phyloP scores from a whole-genome alignment of 2,113 vertebrate genomes.

The Poicephalus gulielmi region DNA sequence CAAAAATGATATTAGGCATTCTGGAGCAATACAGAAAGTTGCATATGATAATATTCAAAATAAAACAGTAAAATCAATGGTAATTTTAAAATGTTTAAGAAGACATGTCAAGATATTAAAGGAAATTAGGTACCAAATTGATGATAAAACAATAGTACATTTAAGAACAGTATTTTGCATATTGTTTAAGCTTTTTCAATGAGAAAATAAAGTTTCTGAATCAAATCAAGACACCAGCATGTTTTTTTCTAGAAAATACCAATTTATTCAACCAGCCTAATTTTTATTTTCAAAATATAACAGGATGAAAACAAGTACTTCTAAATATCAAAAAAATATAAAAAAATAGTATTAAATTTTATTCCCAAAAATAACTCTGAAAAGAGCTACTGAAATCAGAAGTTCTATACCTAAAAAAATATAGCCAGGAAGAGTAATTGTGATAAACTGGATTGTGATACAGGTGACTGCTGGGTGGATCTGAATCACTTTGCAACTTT shows the following conservation, averaged over 20 bases:
- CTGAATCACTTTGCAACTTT: background rate
- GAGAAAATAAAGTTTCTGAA: background rate
- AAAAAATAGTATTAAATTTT: background rate
- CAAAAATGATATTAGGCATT: background rate
- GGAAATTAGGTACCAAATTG: background rate
- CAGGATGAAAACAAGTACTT: background rate
- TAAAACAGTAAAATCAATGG: background rate
- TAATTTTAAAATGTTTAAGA: background rate
- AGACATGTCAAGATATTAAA: background rate
- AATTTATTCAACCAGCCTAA: background rate
- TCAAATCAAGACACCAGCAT: accelerated
- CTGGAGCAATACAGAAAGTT: background rate
- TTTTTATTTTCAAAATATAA: background rate
- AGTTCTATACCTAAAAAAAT: background rate
- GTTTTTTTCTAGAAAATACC: background rate
- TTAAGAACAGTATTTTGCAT: background rate
- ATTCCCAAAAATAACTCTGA: background rate
- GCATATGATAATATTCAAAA: background rate
- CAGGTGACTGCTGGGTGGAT: background rate
- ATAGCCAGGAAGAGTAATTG: background rate
- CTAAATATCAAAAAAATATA: background rate
- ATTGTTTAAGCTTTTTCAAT: background rate
- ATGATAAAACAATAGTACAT: background rate
- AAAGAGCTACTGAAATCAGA: background rate
- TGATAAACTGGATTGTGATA: background rate